A percentile compares a stretch with the other conserved stretches of the same genome.
Conservation (phyloP, 92 coral and sea anemone species). For the Siderastrea radians region DNA sequence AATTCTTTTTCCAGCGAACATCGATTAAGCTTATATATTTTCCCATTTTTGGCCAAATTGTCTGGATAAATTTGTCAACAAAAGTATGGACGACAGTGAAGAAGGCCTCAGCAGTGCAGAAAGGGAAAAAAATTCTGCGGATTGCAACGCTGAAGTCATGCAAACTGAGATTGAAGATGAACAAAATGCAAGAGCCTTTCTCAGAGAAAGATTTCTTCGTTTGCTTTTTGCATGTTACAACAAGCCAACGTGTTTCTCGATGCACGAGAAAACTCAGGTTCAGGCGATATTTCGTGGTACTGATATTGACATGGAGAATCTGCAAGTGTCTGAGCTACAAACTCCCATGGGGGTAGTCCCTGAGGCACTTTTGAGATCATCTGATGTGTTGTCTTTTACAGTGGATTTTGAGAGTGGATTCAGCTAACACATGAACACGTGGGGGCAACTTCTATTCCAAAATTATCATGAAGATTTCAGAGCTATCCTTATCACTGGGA, state of each 20-base stretch:
- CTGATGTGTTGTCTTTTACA: conserved; percentile 88
- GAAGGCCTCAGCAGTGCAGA: not conserved
- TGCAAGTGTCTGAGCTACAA: conserved; percentile 88
- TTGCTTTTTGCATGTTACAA: conserved; percentile 76
- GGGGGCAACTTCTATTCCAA: too few relatives aligned
- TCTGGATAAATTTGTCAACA: not conserved
- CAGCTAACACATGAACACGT: not conserved
- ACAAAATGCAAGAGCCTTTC: conserved; percentile 74
- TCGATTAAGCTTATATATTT: not conserved
- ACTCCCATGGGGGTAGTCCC: conserved; percentile 94
- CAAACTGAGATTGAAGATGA: conserved; percentile 34
- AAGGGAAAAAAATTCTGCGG: not conserved
- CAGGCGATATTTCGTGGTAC: conserved; percentile 89
- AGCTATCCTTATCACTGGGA: too few relatives aligned
- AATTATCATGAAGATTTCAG: too few relatives aligned
- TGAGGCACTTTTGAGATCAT: conserved; percentile 86
- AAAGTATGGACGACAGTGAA: conserved; percentile 20
- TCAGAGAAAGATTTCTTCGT: conserved; percentile 86
- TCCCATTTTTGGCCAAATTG: not conserved
- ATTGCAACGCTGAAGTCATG: not conserved
- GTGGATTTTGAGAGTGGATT: conserved; percentile 54
- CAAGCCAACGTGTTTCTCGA: conserved; percentile 77
- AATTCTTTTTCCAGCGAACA: not conserved
- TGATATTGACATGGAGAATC: conserved; percentile 85
- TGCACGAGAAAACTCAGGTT: conserved; percentile 90